phyloP scores from a whole-genome alignment of 2,797 vertebrate species.

The Poeciliopsis presidionis region DNA sequence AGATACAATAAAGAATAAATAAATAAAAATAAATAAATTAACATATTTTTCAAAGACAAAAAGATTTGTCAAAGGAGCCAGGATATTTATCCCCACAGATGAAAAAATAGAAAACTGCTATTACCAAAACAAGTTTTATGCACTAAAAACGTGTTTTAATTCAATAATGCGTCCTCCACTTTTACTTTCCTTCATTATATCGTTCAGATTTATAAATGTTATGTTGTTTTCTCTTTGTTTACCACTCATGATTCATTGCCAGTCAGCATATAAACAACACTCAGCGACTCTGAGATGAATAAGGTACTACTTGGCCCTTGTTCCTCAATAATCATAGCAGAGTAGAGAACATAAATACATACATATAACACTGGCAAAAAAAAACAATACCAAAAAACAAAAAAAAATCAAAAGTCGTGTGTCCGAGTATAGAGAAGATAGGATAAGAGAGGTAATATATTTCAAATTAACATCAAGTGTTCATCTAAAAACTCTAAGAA shows the following conservation, averaged over 20 bases:
- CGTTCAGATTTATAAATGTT: background rate
- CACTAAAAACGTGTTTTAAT: background rate
- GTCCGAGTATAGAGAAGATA: background rate
- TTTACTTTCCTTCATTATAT: background rate
- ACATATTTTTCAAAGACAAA: constrained; percentile 4
- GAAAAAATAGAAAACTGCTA: background rate
- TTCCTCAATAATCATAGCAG: background rate
- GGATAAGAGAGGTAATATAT: background rate
- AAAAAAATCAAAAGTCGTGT: background rate
- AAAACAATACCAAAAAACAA: background rate
- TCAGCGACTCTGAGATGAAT: background rate
- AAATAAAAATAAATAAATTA: too few species aligned
- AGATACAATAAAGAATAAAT: background rate
- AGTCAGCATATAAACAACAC: background rate
- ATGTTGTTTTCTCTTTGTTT: background rate
- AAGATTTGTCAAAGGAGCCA: constrained; percentile 11
- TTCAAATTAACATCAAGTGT: background rate
- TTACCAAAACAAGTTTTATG: background rate
- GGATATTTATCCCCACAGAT: background rate
- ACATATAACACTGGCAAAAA: background rate
- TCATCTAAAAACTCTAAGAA: background rate
- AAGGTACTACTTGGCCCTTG: background rate
- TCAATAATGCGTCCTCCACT: background rate
- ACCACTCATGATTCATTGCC: background rate
- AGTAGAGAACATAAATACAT: background rate